These are phyloP conservation scores for Dusona sp. DNA, from an alignment of 2,888 invertebrate species.

Conservation along the genomic window DNA sequence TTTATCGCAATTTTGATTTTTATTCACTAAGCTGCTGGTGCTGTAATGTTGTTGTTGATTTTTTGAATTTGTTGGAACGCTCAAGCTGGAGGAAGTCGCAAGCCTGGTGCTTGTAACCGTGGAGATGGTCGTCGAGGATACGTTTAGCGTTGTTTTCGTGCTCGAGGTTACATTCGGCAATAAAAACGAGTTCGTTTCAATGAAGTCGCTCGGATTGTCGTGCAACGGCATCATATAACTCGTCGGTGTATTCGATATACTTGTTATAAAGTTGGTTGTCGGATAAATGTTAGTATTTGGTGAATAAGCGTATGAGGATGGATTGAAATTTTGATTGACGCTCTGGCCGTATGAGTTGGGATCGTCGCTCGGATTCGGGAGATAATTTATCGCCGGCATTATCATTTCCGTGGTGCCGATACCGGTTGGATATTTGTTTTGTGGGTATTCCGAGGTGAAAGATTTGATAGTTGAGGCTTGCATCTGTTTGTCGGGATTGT, in stretches of 20 bases:
- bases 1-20: conserved; percentile 82
- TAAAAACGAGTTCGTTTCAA: conserved; percentile 81
- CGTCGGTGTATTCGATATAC: conserved; percentile 82
- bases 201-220: conserved; percentile 80
- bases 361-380: conserved; percentile 80
- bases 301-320: conserved; percentile 80
- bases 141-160: conserved; percentile 72
- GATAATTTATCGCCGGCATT: conserved; percentile 82
- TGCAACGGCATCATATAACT: conserved; percentile 83
- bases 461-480: conserved; percentile 76
- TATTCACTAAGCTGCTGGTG: conserved; percentile 70
- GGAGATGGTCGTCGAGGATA: conserved; percentile 62
- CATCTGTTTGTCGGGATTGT: conserved; percentile 79
- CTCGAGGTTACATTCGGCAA: conserved; percentile 79
- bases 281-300: conserved; percentile 83
- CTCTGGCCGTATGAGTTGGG: conserved; percentile 81
- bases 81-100: conserved; percentile 57
- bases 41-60: conserved; percentile 76
- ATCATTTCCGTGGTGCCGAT: conserved; percentile 77
- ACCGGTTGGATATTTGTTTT: conserved; percentile 81
- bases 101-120: conserved; percentile 70
- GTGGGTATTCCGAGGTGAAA: conserved; percentile 79
- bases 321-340: conserved; percentile 83
- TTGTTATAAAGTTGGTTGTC: conserved; percentile 82
- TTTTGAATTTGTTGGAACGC: conserved; percentile 70